Evolutionary conservation across 2,113 vertebrate genomes (phyloP).

Genomic region (Rhinolophus sinicus): DNA sequence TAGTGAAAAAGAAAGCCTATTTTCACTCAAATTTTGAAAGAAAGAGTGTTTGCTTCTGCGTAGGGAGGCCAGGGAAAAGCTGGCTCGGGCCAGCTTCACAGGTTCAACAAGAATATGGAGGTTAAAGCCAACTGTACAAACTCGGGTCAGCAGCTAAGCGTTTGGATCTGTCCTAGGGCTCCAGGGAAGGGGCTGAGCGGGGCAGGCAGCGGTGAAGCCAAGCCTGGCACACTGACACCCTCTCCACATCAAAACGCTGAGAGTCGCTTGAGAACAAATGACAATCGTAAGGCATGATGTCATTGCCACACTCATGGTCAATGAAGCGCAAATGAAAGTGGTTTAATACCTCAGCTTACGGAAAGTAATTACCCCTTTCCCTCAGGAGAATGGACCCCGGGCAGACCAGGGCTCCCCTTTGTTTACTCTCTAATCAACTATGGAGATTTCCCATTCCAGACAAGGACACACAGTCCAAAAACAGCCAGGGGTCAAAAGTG

Average conservation of each 20-base stretch:
- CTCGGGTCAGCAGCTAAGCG: neutral
- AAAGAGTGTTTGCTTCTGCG: neutral
- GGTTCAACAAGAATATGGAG: neutral
- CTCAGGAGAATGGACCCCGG: neutral
- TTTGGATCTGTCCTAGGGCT: neutral
- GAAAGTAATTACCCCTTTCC: constrained; percentile 16
- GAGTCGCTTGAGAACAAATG: neutral
- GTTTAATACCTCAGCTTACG: neutral
- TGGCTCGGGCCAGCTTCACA: neutral
- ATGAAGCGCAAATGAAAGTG: neutral
- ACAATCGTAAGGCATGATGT: neutral
- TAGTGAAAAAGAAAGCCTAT: constrained; percentile 11
- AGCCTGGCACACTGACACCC: neutral
- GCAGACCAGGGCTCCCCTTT: constrained; percentile 49
- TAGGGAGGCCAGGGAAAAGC: neutral
- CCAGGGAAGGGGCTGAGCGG: neutral
- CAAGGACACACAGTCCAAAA: neutral
- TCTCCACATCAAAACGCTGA: neutral
- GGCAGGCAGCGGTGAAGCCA: neutral
- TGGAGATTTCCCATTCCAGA: neutral
- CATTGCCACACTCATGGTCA: constrained; percentile 35
- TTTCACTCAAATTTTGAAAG: constrained; percentile 26
- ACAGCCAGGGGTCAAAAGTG: neutral
- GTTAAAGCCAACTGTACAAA: neutral
- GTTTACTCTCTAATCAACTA: constrained; percentile 45